phyloP scores from a whole-genome alignment of 2,888 invertebrate genomes.

The Ethmia dodecea region DNA sequence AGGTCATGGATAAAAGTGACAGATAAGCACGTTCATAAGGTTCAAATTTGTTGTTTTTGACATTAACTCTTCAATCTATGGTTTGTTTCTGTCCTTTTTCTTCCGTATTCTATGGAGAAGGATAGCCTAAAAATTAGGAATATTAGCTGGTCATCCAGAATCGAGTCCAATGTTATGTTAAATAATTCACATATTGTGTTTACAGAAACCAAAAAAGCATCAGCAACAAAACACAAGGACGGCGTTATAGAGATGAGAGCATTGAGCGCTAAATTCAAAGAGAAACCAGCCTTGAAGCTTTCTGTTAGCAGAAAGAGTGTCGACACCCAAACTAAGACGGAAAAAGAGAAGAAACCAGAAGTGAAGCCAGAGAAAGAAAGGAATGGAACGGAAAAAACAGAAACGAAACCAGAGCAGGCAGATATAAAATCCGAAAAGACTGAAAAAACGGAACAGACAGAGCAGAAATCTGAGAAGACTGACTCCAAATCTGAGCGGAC shows the following conservation, averaged over 20 bases:
- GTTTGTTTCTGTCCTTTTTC: no score
- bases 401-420: conserved; percentile 17
- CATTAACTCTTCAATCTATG: no score
- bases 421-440: conserved; percentile 16
- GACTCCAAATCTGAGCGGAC: not conserved
- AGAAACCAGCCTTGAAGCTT: conserved; percentile 53
- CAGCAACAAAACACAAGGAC: conserved; percentile 51
- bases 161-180: not conserved
- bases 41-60: no score
- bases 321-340: conserved; percentile 41
- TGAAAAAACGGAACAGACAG: no score
- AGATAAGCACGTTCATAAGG: no score
- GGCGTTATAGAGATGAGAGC: conserved; percentile 74
- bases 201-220: conserved; percentile 53
- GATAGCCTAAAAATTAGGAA: no score
- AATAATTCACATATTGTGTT: conserved; percentile 14
- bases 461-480: no score
- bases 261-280: conserved; percentile 60
- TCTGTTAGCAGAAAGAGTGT: conserved; percentile 48
- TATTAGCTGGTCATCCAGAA: no score
- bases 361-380: conserved; percentile 14
- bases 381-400: conserved; percentile 13
- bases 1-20: no score
- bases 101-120: no score
- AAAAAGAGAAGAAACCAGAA: conserved; percentile 27